Base-by-base conservation (phyloP, 2,888 invertebrate species). In the Encarsia formosa region DNA sequence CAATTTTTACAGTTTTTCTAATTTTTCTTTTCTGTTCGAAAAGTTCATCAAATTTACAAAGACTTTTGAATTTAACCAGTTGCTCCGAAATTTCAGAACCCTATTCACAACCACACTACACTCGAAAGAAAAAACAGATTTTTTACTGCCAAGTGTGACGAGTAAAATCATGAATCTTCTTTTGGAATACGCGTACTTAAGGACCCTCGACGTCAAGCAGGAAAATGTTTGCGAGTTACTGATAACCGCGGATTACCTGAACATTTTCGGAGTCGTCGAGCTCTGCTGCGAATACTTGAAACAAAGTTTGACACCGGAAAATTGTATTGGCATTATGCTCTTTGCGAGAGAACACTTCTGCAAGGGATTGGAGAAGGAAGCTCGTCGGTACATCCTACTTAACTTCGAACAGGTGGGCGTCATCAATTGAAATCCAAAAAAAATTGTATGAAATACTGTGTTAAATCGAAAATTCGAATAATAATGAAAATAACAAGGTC, bases 221-320 rank as follows among this genome's bases (percentile, higher is more conserved):
- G 81, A 84, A 26, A 94, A 92, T 68, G 91, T 93, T 1, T 86
- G 87, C 65, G 82, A 86, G 64, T 77, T 95, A 13, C 79, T 94
- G 34, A 84, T 88, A 63, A 86, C 88, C 0, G 91, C 94, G 3
- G 94, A 95, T 76, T 94, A 92, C 70, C 82, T 95, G 48, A 86
- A 88, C 63, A 87, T 94, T 60, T 77, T 87, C 39, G 91, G 91
- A 0, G 83, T 94, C 38, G 79, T 91, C 44, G 83, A 87, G 59
- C 79, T 87, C 18, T 94, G 94, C 73, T 88, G 87, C 65, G 82
- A 87, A 40, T 91, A 84, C 66, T 79, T 95, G 15, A 79, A 81
- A 48, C 75, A 75, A 35, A 82, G 83, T 51, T 76, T 95, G 18
- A 83, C 77, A 15, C 82, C 88, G 0, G 83, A 83, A 61, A 94